Evolutionary conservation across 2,888 invertebrate genomes (phyloP).

Genomic region (Mantis religiosa): DNA sequence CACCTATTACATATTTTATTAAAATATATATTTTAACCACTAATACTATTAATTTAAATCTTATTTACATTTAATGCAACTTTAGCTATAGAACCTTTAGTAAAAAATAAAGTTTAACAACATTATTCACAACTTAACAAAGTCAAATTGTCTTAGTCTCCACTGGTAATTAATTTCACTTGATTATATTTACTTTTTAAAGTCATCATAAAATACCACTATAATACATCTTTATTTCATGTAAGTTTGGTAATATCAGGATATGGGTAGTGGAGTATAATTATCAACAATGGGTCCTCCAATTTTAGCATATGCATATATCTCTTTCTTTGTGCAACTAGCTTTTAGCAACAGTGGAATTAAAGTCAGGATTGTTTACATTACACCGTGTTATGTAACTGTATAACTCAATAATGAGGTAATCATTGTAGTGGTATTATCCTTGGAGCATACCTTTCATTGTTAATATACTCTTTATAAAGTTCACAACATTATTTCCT

Average conservation of each 20-base stretch:
- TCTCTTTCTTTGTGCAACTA: neutral
- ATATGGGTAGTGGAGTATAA: neutral
- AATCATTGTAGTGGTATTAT: neutral
- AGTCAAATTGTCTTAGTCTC: neutral
- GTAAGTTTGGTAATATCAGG: neutral
- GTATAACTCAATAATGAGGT: neutral
- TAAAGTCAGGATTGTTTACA: neutral
- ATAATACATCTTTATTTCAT: neutral
- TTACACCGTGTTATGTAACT: neutral
- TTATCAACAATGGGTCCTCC: neutral
- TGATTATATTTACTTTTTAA: too few relatives aligned
- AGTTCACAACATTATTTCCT: neutral
- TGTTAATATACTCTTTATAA: neutral
- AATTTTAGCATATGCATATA: neutral
- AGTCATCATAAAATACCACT: neutral
- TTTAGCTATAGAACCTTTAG: neutral
- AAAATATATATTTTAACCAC: neutral
- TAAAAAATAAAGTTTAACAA: neutral
- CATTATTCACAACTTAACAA: neutral
- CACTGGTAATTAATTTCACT: neutral
- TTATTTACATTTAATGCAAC: neutral
- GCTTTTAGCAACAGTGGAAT: neutral
- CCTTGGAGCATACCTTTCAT: neutral
- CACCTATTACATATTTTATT: neutral
- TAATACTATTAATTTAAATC: neutral